Evolutionary conservation across 2,888 invertebrate species (phyloP).

Genomic region (Slavum lentiscoides): DNA sequence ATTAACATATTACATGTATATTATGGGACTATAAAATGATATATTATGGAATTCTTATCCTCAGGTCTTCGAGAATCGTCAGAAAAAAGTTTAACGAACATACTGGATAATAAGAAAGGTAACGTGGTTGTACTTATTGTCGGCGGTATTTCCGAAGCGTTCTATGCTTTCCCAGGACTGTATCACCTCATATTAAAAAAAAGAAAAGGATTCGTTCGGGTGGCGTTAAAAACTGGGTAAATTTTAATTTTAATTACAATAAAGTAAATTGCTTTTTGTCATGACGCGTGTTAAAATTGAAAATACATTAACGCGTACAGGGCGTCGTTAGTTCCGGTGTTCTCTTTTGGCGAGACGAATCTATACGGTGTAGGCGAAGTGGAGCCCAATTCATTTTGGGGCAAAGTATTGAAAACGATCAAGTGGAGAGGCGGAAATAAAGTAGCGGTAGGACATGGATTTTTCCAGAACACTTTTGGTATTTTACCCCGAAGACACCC

Average conservation of each 20-base stretch:
- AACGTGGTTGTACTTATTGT: constrained; percentile 75
- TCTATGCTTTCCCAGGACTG: constrained; percentile 77
- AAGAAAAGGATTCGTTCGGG: constrained; percentile 76
- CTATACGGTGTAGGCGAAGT: constrained; percentile 66
- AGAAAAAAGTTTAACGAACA: constrained; percentile 68
- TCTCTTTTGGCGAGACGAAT: constrained; percentile 89
- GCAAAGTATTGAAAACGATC: constrained; percentile 68
- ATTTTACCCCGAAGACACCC: constrained; percentile 79
- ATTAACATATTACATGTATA: too few relatives aligned
- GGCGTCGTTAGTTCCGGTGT: constrained; percentile 80
- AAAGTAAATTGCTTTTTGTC: background rate
- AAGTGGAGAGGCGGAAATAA: constrained; percentile 72
- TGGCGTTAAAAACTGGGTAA: constrained; percentile 76
- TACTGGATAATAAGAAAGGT: constrained; percentile 65
- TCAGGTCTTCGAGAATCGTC: constrained; percentile 60
- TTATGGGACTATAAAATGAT: too few relatives aligned
- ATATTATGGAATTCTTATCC: background rate
- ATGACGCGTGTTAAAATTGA: background rate
- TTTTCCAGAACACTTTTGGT: constrained; percentile 90
- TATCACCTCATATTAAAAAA: constrained; percentile 74
- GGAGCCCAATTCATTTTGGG: constrained; percentile 68
- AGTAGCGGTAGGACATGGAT: constrained; percentile 81
- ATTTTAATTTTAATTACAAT: constrained; percentile 55
- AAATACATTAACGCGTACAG: constrained; percentile 61
- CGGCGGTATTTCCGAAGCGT: constrained; percentile 87